Evolutionary conservation across 2,888 invertebrate genomes (phyloP), one percentile per base, ranked within the genome.

Genomic region (Prostheceraeus crozeri): DNA sequence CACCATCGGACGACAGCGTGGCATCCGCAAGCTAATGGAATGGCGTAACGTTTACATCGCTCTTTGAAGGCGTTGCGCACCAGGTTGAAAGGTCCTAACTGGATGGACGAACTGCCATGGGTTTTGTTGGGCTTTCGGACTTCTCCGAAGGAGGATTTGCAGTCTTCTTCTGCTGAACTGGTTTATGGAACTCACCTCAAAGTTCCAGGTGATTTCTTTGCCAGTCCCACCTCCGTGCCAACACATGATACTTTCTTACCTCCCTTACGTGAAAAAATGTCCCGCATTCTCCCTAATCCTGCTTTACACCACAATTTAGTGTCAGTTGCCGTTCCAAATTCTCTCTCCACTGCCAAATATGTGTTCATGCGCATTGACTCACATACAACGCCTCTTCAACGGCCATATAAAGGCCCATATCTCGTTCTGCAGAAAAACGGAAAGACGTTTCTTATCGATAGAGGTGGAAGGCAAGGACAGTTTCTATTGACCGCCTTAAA

Each of bases 11-110:
- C 56, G n/a, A 35, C 36, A 21, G 36, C 57, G 16, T 57, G 28
- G 16, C 45, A 62, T 25, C 40, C 76, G 25, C 66, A 69, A 40
- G 64, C 72, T 0, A 77, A 78, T 56, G 76, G 75, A 1, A 67
- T 76, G 55, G 68, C 77, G 2, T 75, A 78, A 62, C 64, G 75
- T 2, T 70, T 72, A 57, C 77, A 78, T 62, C 65, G 77, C 1
- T 68, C 69, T 4, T 62, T 77, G 56, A 77, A 75, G 65, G 71
- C 77, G 0, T 61, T 75, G 19, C 69, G 57, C 57, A 46, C 64
- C 6, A 35, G 27, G 10, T 25, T 57, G 56, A 45, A 16, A n/a
- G 35, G 64, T 33, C 40, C n/a, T 16, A 19, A 14, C n/a, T 74
- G 73, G 71, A 35, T 63, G 1, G 63, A 65, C 4, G 59, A 62